A percentile compares a stretch with the other conserved stretches of the same genome.
Conservation (phyloP, 2,113 vertebrate genomes). For the Gymnogyps californianus region DNA sequence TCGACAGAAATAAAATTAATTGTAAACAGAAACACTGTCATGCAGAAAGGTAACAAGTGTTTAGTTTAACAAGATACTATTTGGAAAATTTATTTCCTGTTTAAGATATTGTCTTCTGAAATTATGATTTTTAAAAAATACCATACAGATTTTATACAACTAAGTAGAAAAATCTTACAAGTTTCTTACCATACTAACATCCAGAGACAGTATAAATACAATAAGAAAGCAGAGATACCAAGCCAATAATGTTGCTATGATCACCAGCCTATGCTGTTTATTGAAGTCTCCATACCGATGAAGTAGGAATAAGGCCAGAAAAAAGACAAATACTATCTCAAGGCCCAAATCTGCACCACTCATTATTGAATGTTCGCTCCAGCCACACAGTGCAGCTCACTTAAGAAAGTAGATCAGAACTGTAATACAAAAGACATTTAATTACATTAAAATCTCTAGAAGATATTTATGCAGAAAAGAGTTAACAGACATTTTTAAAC, state of each 20-base stretch:
- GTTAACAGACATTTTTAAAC: background rate
- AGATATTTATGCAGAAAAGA: background rate
- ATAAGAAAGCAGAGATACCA: slow-evolving; percentile 98
- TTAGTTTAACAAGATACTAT: background rate
- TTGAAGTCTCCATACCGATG: slow-evolving; percentile 90
- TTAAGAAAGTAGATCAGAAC: slow-evolving; percentile 22
- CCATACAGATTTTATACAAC: background rate
- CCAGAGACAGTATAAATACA: slow-evolving; percentile 90
- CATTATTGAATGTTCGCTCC: slow-evolving; percentile 74
- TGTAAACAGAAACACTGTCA: background rate
- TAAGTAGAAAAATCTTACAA: background rate
- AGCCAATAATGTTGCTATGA: slow-evolving; percentile 87
- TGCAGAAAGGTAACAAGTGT: background rate
- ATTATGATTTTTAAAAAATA: background rate
- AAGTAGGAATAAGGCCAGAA: slow-evolving; percentile 88
- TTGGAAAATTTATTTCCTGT: background rate
- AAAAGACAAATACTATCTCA: slow-evolving; percentile 89
- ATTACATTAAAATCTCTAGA: background rate
- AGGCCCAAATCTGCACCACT: slow-evolving; percentile 82
- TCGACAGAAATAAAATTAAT: background rate
- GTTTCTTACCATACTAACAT: slow-evolving; percentile 90
- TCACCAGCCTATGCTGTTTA: slow-evolving; percentile 89
- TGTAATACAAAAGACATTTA: slow-evolving; percentile 3
- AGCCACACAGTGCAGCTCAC: background rate
- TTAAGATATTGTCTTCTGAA: background rate